Evolutionary conservation across 2,888 invertebrate genomes (phyloP), one percentile per base, ranked within the genome.

Genomic region (Agrotis exclamationis): DNA sequence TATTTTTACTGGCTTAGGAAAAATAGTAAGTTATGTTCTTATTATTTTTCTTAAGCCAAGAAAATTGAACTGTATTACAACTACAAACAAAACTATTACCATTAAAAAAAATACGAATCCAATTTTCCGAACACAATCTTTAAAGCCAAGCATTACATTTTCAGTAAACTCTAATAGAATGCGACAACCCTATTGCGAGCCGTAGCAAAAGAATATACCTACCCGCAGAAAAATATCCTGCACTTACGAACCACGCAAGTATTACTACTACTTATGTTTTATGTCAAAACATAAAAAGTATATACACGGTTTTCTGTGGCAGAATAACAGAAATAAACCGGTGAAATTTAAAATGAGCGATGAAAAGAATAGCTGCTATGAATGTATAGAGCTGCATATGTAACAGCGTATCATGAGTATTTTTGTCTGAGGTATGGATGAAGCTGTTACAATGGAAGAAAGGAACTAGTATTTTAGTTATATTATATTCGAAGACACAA

Each of bases 251-350:
- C 71, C 60, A 74, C 78, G 80, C 74, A 39, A 39, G 80, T 82
- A 84, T 83, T 78, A 83, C 80, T 58, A 83, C 79, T 80, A 82
- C 85, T 80, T 84, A 81, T 84, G 79, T 81, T 87, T 87, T 88
- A 88, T 83, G 82, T 80, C 72, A 65, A 74, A 82, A 76, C 84
- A 85, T 86, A 86, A 86, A 39, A 86, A 86, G 76, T 74, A 79
- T 84, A 82, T 76, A 74, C 67, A 39, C 39, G 75, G 66, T 70
- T 76, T 74, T 83, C 80, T 77, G 76, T 70, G 67, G 56, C 62
- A 71, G 78, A 85, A 86, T 85, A 85, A 86, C 76, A 82, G 86
- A 85, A 80, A 85, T 84, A 76, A 84, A 79, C 76, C 24, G 56
- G 33, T 57, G 70, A 82, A 84, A 84, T 79, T 83, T 81, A 85